Percentiles rank a stretch among this genome's conserved stretches.
Evolutionary conservation across 2,797 vertebrate species (phyloP).

Genomic region (Gymnoscopelus braueri): DNA sequence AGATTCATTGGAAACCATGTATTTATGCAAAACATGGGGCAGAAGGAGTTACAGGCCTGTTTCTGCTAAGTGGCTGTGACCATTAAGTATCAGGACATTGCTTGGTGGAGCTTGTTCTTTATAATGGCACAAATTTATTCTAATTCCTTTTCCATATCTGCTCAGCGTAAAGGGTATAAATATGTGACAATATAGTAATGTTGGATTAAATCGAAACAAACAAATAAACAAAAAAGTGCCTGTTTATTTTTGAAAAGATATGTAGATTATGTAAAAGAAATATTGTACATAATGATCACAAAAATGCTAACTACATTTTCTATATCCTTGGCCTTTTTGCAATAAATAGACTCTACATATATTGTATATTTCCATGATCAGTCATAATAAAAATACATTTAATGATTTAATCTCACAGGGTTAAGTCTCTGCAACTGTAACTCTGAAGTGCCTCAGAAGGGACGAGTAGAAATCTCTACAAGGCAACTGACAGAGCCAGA

Average conservation of each 20-base stretch:
- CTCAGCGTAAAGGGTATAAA: no score
- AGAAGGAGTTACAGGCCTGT: not conserved
- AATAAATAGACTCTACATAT: constrained; percentile 64
- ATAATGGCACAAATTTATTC: not conserved
- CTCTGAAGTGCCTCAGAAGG: constrained; percentile 38
- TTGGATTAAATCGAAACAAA: constrained; percentile 18
- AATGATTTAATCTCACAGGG: constrained; percentile 38
- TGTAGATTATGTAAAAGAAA: constrained; percentile 66
- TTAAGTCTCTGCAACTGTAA: constrained; percentile 48
- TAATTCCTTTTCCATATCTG: not conserved
- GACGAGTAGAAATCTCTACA: constrained; percentile 31
- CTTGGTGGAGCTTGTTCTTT: not conserved
- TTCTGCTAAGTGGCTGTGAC: not conserved
- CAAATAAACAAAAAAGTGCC: constrained; percentile 36
- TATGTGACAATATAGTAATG: not conserved
- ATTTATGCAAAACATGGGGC: constrained; percentile 34
- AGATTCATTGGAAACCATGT: constrained; percentile 6
- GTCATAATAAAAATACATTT: constrained; percentile 37
- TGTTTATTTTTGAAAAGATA: constrained; percentile 68
- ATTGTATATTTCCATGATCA: constrained; percentile 37
- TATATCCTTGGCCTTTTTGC: constrained; percentile 38
- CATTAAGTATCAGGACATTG: not conserved
- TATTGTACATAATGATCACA: constrained; percentile 58
- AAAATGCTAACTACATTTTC: constrained; percentile 58
- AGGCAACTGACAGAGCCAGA: constrained; percentile 23